These are phyloP conservation scores for Tinamus major DNA, from an alignment of 2,797 vertebrate genomes.

Conservation along the genomic window DNA sequence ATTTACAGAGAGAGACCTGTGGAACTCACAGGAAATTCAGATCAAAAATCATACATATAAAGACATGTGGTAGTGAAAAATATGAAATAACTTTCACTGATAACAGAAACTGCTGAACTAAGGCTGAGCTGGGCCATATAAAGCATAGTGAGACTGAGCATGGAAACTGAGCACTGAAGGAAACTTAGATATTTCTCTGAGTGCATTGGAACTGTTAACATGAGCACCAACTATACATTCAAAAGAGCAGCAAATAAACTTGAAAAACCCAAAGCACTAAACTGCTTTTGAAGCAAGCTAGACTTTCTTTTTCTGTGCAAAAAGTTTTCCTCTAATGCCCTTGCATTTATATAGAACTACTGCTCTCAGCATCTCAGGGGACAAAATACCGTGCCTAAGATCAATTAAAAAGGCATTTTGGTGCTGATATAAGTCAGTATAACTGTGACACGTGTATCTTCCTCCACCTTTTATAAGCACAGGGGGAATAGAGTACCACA, in stretches of 20 bases:
- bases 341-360: neutral
- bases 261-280: neutral
- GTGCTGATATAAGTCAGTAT: neutral
- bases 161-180: rapidly evolving
- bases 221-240: neutral
- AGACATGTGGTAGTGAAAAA: neutral
- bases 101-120: neutral
- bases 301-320: neutral
- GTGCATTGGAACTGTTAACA: neutral
- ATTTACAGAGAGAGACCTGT: neutral
- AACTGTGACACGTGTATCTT: neutral
- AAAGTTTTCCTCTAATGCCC: neutral
- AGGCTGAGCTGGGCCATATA: neutral
- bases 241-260: neutral
- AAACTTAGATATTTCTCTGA: neutral
- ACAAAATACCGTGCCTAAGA: neutral
- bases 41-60: neutral
- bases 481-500: neutral
- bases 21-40: neutral
- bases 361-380: neutral
- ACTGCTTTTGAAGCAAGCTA: neutral
- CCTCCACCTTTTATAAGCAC: neutral
- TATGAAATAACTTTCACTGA: rapidly evolving
- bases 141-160: neutral
- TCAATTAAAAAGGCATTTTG: neutral